Evolutionary conservation across 2,113 vertebrate genomes (phyloP).

Genomic region (Corythoichthys haematopterus): DNA sequence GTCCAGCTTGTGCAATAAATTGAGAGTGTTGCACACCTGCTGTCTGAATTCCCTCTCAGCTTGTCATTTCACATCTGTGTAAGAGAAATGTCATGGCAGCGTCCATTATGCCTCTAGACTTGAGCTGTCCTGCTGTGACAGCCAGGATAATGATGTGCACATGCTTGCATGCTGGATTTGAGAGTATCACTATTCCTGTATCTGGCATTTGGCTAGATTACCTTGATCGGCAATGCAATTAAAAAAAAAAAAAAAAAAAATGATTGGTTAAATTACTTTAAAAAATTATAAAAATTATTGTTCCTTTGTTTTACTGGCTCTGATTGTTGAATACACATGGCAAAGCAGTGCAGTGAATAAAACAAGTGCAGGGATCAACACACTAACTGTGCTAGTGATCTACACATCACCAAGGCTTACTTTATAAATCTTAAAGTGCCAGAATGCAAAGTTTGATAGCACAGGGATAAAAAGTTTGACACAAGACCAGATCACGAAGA

Average conservation of each 20-base stretch:
- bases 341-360: not conserved
- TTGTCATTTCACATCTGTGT: slow-evolving; percentile 12
- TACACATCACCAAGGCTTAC: too few relatives aligned
- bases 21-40: slow-evolving; percentile 7
- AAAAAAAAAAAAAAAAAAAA: not conserved
- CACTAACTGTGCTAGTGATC: too few relatives aligned
- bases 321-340: not conserved
- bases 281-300: not conserved
- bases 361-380: too few relatives aligned
- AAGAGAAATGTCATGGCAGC: slow-evolving; percentile 8
- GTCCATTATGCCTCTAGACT: slow-evolving; percentile 7
- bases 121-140: slow-evolving; percentile 8
- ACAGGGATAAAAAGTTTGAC: too few relatives aligned
- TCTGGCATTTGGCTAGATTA: not conserved
- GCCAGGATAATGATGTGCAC: not conserved
- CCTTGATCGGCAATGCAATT: not conserved
- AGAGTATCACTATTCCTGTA: not conserved
- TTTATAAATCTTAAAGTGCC: too few relatives aligned
- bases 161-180: slow-evolving; percentile 1
- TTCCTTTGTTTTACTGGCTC: not conserved
- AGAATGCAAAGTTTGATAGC: too few relatives aligned
- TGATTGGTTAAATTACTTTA: not conserved
- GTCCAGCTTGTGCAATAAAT: slow-evolving; percentile 5
- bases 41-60: slow-evolving; percentile 7
- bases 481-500: too few relatives aligned